Conservation (phyloP, 2,797 vertebrate species). For the Ispidina picta region DNA sequence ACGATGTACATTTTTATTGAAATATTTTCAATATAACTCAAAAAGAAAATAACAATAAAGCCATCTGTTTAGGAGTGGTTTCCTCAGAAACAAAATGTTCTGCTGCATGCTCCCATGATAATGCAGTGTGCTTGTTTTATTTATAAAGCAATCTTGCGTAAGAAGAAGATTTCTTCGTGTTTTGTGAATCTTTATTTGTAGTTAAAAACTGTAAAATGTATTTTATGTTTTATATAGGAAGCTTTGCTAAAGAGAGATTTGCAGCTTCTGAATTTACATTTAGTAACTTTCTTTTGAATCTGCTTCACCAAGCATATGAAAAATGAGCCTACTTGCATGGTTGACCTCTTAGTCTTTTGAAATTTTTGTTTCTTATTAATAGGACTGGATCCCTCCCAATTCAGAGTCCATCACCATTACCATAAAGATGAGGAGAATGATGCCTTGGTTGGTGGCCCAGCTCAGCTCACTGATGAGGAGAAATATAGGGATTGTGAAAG, state of each 20-base stretch:
- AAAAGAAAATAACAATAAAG: constrained; percentile 75
- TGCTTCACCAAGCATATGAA: constrained; percentile 56
- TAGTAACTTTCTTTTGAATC: constrained; percentile 61
- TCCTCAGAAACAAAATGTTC: constrained; percentile 67
- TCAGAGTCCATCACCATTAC: constrained; percentile 88
- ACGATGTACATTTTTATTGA: constrained; percentile 69
- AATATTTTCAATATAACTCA: constrained; percentile 67
- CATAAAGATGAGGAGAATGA: constrained; percentile 93
- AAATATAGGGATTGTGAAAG: constrained; percentile 92
- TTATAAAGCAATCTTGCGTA: constrained; percentile 72
- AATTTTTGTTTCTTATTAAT: constrained; percentile 71
- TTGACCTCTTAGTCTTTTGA: constrained; percentile 63
- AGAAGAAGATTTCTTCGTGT: constrained; percentile 60
- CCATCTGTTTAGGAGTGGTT: constrained; percentile 58
- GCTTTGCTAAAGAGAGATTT: constrained; percentile 48
- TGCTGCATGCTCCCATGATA: constrained; percentile 54
- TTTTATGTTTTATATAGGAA: constrained; percentile 37
- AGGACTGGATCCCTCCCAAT: constrained; percentile 95
- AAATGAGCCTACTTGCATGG: constrained; percentile 58
- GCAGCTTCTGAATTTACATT: constrained; percentile 51
- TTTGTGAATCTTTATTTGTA: constrained; percentile 35
- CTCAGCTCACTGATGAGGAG: constrained; percentile 94
- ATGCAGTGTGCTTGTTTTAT: constrained; percentile 70
- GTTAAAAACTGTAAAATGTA: constrained; percentile 48
- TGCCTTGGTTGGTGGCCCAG: constrained; percentile 85